phyloP scores from a whole-genome alignment of 1,140 invertebrate species.

The Triops cancriformis region DNA sequence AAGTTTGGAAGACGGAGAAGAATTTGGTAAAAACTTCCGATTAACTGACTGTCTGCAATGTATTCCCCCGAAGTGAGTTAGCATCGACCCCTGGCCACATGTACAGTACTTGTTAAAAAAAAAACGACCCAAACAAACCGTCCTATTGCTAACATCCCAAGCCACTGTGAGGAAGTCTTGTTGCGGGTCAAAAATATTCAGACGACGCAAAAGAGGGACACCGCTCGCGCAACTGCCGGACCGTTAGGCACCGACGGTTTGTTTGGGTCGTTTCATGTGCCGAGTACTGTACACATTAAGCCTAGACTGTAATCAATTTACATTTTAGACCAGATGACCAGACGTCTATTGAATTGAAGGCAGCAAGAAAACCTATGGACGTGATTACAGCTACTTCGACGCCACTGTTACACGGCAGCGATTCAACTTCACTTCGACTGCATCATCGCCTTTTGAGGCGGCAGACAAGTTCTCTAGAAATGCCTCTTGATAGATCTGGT shows the following conservation, averaged over 20 bases:
- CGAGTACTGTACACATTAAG: not conserved
- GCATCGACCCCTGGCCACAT: not conserved
- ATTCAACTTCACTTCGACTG: conserved; percentile 16
- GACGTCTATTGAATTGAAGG: not conserved
- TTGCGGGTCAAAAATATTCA: no score
- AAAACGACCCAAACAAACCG: no score
- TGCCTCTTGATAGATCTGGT: conserved; percentile 23
- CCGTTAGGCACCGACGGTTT: no score
- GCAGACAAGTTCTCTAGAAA: conserved; percentile 27
- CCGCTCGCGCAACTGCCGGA: no score
- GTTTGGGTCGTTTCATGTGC: no score
- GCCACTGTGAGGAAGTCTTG: no score
- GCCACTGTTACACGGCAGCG: not conserved
- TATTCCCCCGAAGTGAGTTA: conserved; percentile 19
- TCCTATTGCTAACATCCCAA: no score
- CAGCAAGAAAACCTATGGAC: not conserved
- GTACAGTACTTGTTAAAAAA: no score
- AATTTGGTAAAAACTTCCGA: conserved; percentile 75
- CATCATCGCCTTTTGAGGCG: conserved; percentile 21
- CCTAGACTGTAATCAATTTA: not conserved
- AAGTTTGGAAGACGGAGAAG: conserved; percentile 75
- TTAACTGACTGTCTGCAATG: conserved; percentile 52
- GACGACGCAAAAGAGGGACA: no score
- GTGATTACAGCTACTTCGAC: conserved; percentile 3
- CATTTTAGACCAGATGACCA: not conserved